These are phyloP conservation scores for Nothoprocta perdicaria DNA, from an alignment of 2,113 vertebrate species.

Conservation along the genomic window DNA sequence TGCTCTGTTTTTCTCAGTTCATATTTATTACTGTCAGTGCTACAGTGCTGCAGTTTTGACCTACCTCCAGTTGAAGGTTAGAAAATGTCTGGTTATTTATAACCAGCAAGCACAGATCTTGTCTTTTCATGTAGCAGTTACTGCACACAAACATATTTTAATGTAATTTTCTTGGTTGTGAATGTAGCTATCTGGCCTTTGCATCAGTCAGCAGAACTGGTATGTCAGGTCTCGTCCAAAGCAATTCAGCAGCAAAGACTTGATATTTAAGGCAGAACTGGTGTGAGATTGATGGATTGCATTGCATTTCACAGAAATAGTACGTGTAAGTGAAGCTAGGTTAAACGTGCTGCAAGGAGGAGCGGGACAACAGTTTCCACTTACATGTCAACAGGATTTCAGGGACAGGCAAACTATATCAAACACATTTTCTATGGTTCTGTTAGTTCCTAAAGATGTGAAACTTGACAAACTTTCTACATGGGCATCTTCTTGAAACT, in stretches of 20 bases:
- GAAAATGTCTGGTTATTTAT: not conserved
- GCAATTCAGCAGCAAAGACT: not conserved
- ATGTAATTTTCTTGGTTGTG: not conserved
- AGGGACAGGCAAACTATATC: not conserved
- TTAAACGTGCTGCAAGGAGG: not conserved
- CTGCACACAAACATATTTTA: not conserved
- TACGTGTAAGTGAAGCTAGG: not conserved
- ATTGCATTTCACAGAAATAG: not conserved
- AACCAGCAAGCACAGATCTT: not conserved
- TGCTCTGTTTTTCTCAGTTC: not conserved
- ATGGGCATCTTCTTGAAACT: not conserved
- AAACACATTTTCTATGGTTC: not conserved
- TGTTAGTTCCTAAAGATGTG: not conserved
- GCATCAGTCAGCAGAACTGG: not conserved
- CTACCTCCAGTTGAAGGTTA: not conserved
- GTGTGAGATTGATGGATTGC: not conserved
- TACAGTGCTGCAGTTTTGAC: not conserved
- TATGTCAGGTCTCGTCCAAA: not conserved
- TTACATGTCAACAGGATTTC: not conserved
- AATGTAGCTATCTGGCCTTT: not conserved
- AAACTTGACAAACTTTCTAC: not conserved
- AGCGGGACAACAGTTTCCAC: not conserved
- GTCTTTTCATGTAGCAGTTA: not conserved
- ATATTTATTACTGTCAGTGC: not conserved
- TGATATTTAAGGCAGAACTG: not conserved